Percentiles rank a stretch among this genome's conserved stretches.
Evolutionary conservation across 2,888 invertebrate genomes (phyloP).

Genomic region (Calliscelio sp.): DNA sequence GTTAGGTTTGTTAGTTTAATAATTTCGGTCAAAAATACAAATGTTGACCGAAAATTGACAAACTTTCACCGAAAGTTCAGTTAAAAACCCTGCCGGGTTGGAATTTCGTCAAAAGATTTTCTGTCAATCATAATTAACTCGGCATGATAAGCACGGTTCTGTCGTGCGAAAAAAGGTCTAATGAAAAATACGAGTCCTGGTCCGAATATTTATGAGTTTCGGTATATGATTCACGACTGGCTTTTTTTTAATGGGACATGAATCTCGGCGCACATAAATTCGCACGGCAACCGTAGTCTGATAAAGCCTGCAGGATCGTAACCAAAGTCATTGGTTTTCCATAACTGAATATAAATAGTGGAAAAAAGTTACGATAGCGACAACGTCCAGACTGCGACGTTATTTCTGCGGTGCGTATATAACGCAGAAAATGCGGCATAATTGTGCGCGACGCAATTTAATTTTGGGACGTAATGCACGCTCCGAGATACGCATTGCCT

Average conservation of each 20-base stretch:
- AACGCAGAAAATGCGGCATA: conserved; percentile 49
- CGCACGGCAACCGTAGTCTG: conserved; percentile 56
- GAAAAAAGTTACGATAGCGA: conserved; percentile 56
- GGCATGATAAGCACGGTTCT: conserved; percentile 30
- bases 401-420: conserved; percentile 28
- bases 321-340: conserved; percentile 73
- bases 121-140: conserved; percentile 36
- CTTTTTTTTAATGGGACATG: conserved; percentile 69
- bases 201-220: conserved; percentile 72
- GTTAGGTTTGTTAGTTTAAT: no score
- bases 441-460: conserved; percentile 51
- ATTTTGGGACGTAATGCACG: conserved; percentile 41
- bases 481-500: conserved; percentile 29
- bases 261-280: conserved; percentile 69
- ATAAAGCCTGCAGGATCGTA: conserved; percentile 67
- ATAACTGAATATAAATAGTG: conserved; percentile 69
- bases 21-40: no score
- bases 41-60: no score
- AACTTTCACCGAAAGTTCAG: no score
- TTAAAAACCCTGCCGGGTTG: neutral
- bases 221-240: conserved; percentile 64
- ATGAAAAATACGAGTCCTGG: conserved; percentile 49
- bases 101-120: conserved; percentile 15
- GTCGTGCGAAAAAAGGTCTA: conserved; percentile 36
- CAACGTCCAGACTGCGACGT: conserved; percentile 45